Conservation (phyloP, 1,140 invertebrate species). For the Anadara kagoshimensis region DNA sequence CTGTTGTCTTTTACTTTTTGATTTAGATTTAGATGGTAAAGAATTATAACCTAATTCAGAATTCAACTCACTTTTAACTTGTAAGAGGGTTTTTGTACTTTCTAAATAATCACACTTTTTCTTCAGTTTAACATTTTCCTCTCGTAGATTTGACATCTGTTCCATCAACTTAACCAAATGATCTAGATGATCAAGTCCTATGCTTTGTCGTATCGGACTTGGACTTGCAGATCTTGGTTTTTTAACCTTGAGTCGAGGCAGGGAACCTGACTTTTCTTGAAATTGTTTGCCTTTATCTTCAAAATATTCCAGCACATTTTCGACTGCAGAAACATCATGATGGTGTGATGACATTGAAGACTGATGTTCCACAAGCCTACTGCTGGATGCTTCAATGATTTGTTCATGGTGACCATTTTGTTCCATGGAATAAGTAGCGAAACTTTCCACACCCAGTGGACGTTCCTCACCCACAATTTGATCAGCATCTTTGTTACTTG, state of each 20-base stretch:
- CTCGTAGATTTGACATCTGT: constrained; percentile 82
- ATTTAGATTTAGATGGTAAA: constrained; percentile 50
- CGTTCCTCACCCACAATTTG: constrained; percentile 50
- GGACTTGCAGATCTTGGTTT: constrained; percentile 61
- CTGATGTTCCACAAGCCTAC: constrained; percentile 23
- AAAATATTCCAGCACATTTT: constrained; percentile 64
- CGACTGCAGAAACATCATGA: constrained; percentile 39
- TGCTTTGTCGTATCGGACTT: constrained; percentile 56
- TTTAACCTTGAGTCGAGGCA: constrained; percentile 27
- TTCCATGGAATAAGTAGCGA: constrained; percentile 4
- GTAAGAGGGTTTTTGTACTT: constrained; percentile 80
- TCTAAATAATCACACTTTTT: constrained; percentile 83
- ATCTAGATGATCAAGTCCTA: constrained; percentile 84
- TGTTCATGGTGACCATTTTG: constrained; percentile 15
- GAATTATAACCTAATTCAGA: constrained; percentile 56
- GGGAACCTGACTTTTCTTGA: constrained; percentile 39
- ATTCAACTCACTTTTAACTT: constrained; percentile 58
- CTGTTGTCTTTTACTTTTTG: constrained; percentile 10
- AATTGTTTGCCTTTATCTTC: constrained; percentile 61
- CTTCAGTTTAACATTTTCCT: constrained; percentile 82
- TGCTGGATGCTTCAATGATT: constrained; percentile 26
- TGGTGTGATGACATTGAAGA: constrained; percentile 38
- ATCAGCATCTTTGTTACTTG: constrained; percentile 39
- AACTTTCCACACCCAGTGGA: constrained; percentile 19
- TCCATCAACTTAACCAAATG: constrained; percentile 84